Percentiles rank a stretch among this genome's conserved stretches.
Conservation (phyloP, 2,113 vertebrate species). For the Sarotherodon lohbergeri region DNA sequence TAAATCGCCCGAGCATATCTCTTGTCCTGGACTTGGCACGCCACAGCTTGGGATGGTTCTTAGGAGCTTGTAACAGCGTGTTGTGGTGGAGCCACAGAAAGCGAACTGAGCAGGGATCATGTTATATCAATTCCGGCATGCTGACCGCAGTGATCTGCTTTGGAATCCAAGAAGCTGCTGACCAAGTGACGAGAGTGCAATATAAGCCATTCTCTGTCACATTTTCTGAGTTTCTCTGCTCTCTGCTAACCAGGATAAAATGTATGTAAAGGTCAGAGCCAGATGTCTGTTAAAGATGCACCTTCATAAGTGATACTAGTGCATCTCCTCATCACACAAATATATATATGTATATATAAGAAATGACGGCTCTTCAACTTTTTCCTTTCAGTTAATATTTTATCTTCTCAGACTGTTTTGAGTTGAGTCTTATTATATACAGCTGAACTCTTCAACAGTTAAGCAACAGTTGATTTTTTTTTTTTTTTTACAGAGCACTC, state of each 20-base stretch:
- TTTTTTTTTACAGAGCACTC: neutral
- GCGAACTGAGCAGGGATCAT: slow-evolving; percentile 33
- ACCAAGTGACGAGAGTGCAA: neutral
- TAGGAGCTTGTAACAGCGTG: slow-evolving; percentile 22
- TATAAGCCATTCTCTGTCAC: neutral
- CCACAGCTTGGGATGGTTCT: slow-evolving; percentile 32
- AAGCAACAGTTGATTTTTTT: neutral
- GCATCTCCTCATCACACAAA: neutral
- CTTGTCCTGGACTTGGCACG: slow-evolving; percentile 24
- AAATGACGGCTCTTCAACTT: neutral
- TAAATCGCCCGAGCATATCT: slow-evolving; percentile 36
- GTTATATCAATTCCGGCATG: slow-evolving; percentile 32
- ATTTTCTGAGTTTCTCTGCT: neutral
- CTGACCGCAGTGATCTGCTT: slow-evolving; percentile 17
- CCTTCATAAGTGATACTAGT: neutral
- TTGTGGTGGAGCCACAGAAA: neutral
- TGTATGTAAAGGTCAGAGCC: neutral
- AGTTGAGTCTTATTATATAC: neutral
- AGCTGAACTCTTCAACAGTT: neutral
- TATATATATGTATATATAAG: neutral
- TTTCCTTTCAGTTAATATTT: neutral
- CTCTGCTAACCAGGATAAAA: neutral
- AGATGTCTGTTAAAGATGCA: neutral
- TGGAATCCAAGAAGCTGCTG: neutral
- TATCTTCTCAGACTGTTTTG: neutral